Evolutionary conservation across 2,113 vertebrate species (phyloP).

Genomic region (Albula glossodonta): DNA sequence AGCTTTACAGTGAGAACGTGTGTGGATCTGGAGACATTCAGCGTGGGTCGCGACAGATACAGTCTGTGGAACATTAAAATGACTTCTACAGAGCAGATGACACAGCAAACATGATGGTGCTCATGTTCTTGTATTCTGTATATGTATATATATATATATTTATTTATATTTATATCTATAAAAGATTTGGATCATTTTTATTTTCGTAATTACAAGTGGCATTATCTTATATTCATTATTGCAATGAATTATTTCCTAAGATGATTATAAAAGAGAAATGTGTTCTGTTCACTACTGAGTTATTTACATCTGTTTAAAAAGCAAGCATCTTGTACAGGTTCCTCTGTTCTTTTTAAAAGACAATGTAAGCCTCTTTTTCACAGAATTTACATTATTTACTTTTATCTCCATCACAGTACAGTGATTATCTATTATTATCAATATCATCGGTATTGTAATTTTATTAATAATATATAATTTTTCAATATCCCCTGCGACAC

Average conservation of each 20-base stretch:
- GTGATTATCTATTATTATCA: slow-evolving; percentile 60
- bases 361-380: slow-evolving; percentile 66
- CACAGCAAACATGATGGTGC: slow-evolving; percentile 75
- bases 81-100: slow-evolving; percentile 71
- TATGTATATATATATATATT: slow-evolving; percentile 45
- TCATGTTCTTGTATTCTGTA: slow-evolving; percentile 62
- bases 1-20: slow-evolving; percentile 72
- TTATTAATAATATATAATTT: slow-evolving; percentile 52
- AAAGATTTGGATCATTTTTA: slow-evolving; percentile 63
- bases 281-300: slow-evolving; percentile 86
- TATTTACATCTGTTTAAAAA: slow-evolving; percentile 97
- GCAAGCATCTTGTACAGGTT: slow-evolving; percentile 86
- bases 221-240: slow-evolving; percentile 95
- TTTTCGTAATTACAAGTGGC: slow-evolving; percentile 87
- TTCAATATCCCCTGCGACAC: slow-evolving; percentile 72
- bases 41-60: slow-evolving; percentile 78
- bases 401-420: slow-evolving; percentile 71
- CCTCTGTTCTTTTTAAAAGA: slow-evolving; percentile 56
- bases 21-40: slow-evolving; percentile 67
- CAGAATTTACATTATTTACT: slow-evolving; percentile 83
- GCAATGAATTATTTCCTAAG: slow-evolving; percentile 96
- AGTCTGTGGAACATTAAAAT: slow-evolving; percentile 68
- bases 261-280: slow-evolving; percentile 97
- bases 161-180: slow-evolving; percentile 75
- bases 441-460: slow-evolving; percentile 53